Evolutionary conservation across 2,888 invertebrate genomes (phyloP), one percentile per base, ranked within the genome.

Genomic region (Aleiodes leptofemur): DNA sequence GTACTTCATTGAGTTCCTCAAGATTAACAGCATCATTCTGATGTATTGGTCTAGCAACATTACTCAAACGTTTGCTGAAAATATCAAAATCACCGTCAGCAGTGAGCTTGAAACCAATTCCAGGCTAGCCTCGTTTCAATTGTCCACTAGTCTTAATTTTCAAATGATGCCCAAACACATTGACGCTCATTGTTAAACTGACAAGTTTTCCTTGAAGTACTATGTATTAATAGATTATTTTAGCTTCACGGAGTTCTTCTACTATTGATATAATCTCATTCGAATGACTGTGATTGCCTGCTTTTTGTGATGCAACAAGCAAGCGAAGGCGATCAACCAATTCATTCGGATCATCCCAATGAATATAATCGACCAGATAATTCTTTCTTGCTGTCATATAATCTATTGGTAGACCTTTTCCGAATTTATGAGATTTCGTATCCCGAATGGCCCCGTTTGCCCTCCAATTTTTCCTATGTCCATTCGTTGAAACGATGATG

Each of bases 391-490:
- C 55, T 55, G 5, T 55, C 55, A 14, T 55, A 55, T 7, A 55
- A 9, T 6, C 11, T 5, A 11, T 6, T 14, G 11, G 55, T 9
- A 55, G 14, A 7, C 55, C 14, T 16, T 14, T 16, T 14, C 55
- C 55, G 11, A 0, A 64, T 1, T 6, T 38, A 8, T 50, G 16
- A 31, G 38, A 76, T 29, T 4, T 77, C 77, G 11, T 11, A 11
- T 75, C 78, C 77, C 77, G 76, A 76, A 57, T 81, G 78, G 31
- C 79, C 5, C 53, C 77, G 66, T 64, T 79, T 76, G 8, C 80
- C 14, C 57, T 55, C 11, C 13, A 55, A 55, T n/a, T 0, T 43
- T 43, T 43, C 8, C 43, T 43, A 43, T 43, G 43, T 9, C 9
- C 43, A 43, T 43, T 43, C 11, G 43, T 43, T 9, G 43, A 43